Percentiles rank a stretch among this genome's conserved stretches.
These are phyloP conservation scores for Cryptoblepharus egeriae DNA, from an alignment of 2,797 vertebrate genomes.

Conservation along the genomic window DNA sequence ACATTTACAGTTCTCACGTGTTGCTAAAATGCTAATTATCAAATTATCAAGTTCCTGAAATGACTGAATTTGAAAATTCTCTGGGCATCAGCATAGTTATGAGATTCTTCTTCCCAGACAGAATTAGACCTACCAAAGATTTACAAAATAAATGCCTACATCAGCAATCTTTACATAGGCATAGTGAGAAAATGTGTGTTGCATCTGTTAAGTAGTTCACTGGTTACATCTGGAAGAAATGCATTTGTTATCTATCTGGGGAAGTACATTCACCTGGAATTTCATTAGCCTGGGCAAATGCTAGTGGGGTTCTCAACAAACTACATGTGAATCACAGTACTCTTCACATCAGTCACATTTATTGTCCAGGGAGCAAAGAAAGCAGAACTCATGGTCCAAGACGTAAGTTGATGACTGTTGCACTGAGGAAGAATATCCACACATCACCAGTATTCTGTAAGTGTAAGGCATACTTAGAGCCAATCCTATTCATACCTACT, in stretches of 20 bases:
- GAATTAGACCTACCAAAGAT: not conserved
- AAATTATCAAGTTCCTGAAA: not conserved
- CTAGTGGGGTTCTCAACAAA: slow-evolving; percentile 26
- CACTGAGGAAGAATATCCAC: slow-evolving; percentile 22
- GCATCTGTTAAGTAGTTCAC: not conserved
- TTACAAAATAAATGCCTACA: not conserved
- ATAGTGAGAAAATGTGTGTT: not conserved
- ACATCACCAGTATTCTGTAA: not conserved
- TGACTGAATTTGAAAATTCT: not conserved
- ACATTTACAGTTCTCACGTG: not conserved
- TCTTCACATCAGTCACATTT: not conserved
- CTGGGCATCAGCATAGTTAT: not conserved
- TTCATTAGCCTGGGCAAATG: slow-evolving; percentile 31
- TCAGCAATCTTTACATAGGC: not conserved
- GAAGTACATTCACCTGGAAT: slow-evolving; percentile 35
- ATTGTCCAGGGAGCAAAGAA: slow-evolving; percentile 37
- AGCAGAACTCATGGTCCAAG: slow-evolving; percentile 27
- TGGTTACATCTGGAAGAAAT: slow-evolving; percentile 10
- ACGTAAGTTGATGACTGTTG: slow-evolving; percentile 27
- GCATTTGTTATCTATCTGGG: slow-evolving; percentile 33
- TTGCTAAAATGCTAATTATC: not conserved
- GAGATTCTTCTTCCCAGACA: not conserved
- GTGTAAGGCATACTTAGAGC: too few relatives aligned
- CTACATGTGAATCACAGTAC: slow-evolving; percentile 9
- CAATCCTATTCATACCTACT: too few relatives aligned